Base-by-base conservation (phyloP, 1,140 invertebrate genomes). In the Piezodorus guildinii region DNA sequence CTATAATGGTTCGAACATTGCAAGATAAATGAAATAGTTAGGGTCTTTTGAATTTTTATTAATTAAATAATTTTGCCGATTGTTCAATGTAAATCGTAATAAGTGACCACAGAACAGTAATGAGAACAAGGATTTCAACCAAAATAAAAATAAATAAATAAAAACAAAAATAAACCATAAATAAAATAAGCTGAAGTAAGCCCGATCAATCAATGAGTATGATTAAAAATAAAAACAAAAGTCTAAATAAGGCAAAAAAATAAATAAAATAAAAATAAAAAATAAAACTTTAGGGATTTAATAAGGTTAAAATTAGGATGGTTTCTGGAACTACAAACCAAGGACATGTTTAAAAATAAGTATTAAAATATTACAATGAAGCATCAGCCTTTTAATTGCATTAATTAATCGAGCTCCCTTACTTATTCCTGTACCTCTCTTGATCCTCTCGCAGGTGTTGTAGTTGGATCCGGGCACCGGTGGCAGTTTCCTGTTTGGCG, bases 361-460 rank as follows among this genome's bases (percentile, higher is more conserved):
- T 58, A 58, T 25, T 17, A 58, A 27, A n/a, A 56, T 8, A n/a
- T 27, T 16, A n/a, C 16, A 58, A 58, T 23, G 23, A 58, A 58
- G 25, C 54, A 27, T 58, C 16, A 52, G 58, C 5, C 19, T 46
- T 45, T 46, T 17, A 21, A 19, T 44, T 23, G 27, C 30, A 44
- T 62, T 19, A 19, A 23, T 21, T 23, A 25, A 56, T 56, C 52
- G 52, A 23, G 52, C 52, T 64, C 60, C 83, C 87, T 89, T 84
- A 89, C 87, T 88, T 83, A 90, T 87, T 68, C 86, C 85, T 78
- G 85, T 90, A 84, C 90, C 90, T 82, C 89, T 81, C 81, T 93
- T 93, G 78, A 93, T 91, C 70, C 90, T 82, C 79, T 93, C 90
- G 76, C 90, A 93, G 27, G 91, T 94, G 74, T 91, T 93, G 77